Percentiles rank a stretch among this genome's conserved stretches.
phyloP scores from a whole-genome alignment of 2,797 vertebrate genomes.

The Ctenochaetus hawaiiensis region DNA sequence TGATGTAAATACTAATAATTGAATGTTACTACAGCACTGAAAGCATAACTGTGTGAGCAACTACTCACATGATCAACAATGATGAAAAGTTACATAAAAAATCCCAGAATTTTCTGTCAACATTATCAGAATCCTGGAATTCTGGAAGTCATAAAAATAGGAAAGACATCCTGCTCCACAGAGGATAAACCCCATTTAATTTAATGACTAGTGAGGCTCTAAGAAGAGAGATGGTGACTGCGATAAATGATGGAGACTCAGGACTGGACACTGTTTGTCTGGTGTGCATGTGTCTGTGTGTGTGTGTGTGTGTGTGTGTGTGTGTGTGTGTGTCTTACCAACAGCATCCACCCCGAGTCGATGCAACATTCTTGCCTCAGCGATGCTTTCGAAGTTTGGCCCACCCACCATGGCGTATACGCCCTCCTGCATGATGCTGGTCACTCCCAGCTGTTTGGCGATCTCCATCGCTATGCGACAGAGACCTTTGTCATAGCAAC shows the following conservation, averaged over 20 bases:
- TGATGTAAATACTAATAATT: too few relatives aligned
- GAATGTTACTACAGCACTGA: too few relatives aligned
- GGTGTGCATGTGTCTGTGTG: neutral
- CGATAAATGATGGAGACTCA: too few relatives aligned
- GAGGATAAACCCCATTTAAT: neutral
- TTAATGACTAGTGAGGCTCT: too few relatives aligned
- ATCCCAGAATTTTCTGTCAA: neutral
- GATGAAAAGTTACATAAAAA: neutral
- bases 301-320: neutral
- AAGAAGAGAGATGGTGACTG: too few relatives aligned
- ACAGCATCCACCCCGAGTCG: constrained; percentile 88
- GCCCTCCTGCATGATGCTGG: constrained; percentile 81
- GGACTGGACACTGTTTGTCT: too few relatives aligned
- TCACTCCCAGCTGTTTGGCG: constrained; percentile 78
- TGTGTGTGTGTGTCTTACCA: constrained; percentile 67
- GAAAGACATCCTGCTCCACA: neutral
- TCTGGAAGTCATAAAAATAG: neutral
- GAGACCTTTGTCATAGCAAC: constrained; percentile 86
- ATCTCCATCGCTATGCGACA: constrained; percentile 81
- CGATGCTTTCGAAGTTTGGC: constrained; percentile 88
- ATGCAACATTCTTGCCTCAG: constrained; percentile 86
- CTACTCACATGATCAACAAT: too few relatives aligned
- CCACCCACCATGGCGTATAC: constrained; percentile 90
- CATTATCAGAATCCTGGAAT: neutral
- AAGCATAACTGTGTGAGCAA: too few relatives aligned